Evolutionary conservation across 2,888 invertebrate genomes (phyloP).

Genomic region (Patella pellucida): DNA sequence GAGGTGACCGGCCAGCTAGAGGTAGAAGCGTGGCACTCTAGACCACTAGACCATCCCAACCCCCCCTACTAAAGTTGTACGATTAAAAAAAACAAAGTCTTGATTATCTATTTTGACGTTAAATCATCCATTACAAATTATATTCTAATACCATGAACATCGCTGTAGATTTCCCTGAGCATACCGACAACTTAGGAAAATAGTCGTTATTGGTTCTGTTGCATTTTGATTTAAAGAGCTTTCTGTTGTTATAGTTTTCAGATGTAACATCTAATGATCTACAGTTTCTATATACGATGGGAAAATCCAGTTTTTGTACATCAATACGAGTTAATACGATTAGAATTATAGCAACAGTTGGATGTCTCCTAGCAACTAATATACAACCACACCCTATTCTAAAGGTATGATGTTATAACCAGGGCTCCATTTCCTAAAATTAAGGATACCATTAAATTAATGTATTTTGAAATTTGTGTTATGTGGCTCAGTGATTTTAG

Average conservation of each 20-base stretch:
- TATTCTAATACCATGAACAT: no score
- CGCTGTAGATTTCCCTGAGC: neutral
- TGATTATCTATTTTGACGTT: no score
- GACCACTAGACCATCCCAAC: no score
- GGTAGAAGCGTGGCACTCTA: no score
- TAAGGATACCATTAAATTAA: neutral
- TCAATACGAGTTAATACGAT: constrained; percentile 61
- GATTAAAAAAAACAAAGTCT: no score
- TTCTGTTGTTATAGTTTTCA: constrained; percentile 43
- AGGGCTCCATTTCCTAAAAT: neutral
- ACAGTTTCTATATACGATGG: constrained; percentile 61
- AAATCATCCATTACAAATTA: no score
- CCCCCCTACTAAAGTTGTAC: no score
- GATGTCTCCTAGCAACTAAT: constrained; percentile 48
- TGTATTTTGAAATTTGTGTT: no score
- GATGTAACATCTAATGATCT: constrained; percentile 57
- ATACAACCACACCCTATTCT: constrained; percentile 42
- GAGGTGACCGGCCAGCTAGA: no score
- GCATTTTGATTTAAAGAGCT: no score
- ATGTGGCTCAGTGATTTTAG: no score
- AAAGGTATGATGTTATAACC: constrained; percentile 43
- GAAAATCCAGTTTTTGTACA: constrained; percentile 49
- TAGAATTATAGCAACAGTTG: constrained; percentile 60
- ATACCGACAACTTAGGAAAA: neutral
- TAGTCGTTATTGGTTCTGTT: no score